Conservation (phyloP, 2,113 vertebrate species). For the Vimba vimba region DNA sequence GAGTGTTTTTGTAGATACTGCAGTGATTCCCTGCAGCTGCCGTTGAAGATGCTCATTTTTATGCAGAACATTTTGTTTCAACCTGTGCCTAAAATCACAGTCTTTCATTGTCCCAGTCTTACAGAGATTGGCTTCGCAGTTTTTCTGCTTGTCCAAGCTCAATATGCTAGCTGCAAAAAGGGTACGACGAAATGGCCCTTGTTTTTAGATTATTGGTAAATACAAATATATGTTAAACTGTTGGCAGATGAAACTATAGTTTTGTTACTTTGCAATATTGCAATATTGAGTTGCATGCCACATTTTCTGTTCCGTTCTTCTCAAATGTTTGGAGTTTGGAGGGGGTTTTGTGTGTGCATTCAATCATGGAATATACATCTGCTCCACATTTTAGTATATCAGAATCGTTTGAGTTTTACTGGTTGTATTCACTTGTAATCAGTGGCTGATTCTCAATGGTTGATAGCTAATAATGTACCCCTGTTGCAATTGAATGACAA, state of each 20-base stretch:
- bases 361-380: not conserved
- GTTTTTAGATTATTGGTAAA: not conserved
- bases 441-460: not conserved
- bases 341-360: not conserved
- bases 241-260: not conserved
- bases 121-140: not conserved
- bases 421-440: not conserved
- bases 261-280: not conserved
- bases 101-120: not conserved
- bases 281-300: not conserved
- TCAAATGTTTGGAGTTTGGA: no score
- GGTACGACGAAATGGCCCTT: not conserved
- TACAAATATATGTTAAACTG: not conserved
- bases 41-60: not conserved
- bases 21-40: not conserved
- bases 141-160: not conserved
- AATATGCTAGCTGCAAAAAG: not conserved
- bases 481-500: not conserved
- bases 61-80: conserved; percentile 9
- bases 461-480: not conserved
- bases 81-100: conserved; percentile 13
- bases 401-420: not conserved
- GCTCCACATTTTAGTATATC: not conserved
- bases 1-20: not conserved
- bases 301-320: not conserved